A percentile compares a stretch with the other conserved stretches of the same genome.
Conservation (phyloP, 2,888 invertebrate genomes). For the Spodoptera exigua region DNA sequence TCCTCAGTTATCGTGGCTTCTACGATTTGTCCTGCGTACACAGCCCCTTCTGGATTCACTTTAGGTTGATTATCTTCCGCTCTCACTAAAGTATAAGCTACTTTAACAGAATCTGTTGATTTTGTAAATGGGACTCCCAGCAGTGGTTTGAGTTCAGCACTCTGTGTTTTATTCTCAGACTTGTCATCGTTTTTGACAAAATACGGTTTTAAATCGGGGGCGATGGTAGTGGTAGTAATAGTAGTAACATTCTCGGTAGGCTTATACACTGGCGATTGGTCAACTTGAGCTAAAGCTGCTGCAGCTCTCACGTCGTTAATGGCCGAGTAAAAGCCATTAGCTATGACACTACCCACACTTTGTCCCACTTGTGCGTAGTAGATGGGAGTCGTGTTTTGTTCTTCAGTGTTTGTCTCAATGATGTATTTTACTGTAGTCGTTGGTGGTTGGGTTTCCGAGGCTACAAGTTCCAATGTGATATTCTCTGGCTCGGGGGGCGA, state of each 20-base stretch:
- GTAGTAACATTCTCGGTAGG: slow-evolving; percentile 60
- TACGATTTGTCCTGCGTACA: slow-evolving; percentile 83
- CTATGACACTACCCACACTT: slow-evolving; percentile 76
- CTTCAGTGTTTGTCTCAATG: slow-evolving; percentile 71
- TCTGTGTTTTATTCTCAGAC: slow-evolving; percentile 66
- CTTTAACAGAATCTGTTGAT: slow-evolving; percentile 76
- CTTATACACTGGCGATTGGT: slow-evolving; percentile 86
- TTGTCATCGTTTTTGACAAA: slow-evolving; percentile 71
- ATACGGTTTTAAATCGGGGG: slow-evolving; percentile 68
- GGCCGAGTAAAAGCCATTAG: slow-evolving; percentile 88
- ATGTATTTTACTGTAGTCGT: slow-evolving; percentile 76
- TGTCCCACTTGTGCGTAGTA: slow-evolving; percentile 86
- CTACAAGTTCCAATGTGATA: slow-evolving; percentile 67
- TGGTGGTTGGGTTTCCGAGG: slow-evolving; percentile 71
- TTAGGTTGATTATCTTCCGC: slow-evolving; percentile 74
- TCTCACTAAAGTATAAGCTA: slow-evolving; percentile 80
- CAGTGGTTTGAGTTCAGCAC: slow-evolving; percentile 72
- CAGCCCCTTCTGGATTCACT: slow-evolving; percentile 74
- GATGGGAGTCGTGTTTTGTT: slow-evolving; percentile 76
- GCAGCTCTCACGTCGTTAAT: slow-evolving; percentile 91
- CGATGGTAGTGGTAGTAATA: slow-evolving; percentile 62
- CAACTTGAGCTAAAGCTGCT: slow-evolving; percentile 89
- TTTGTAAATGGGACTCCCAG: slow-evolving; percentile 79
- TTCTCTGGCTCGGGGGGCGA: slow-evolving; percentile 67
- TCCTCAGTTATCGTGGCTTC: slow-evolving; percentile 84